Evolutionary conservation across 2,797 vertebrate species (phyloP).

Genomic region (Molossus alvarezi): DNA sequence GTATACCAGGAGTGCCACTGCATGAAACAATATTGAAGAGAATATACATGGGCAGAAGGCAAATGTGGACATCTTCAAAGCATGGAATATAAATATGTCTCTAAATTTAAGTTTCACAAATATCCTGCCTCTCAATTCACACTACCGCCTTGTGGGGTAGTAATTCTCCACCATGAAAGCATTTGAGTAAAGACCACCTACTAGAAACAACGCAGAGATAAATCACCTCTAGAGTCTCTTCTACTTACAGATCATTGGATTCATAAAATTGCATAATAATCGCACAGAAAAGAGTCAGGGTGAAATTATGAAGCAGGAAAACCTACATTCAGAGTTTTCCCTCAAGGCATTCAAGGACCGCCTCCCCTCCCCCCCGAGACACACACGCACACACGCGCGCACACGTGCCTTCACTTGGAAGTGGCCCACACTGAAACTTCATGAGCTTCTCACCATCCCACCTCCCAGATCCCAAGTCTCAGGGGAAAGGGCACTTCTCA

Average conservation of each 20-base stretch:
- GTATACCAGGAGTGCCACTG: not conserved
- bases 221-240: not conserved
- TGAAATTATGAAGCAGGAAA: slow-evolving; percentile 41
- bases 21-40: not conserved
- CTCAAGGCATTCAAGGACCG: not conserved
- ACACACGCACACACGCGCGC: not conserved
- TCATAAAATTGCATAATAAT: not conserved
- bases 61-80: not conserved
- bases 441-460: not conserved
- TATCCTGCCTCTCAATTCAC: not conserved
- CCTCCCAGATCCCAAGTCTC: not conserved
- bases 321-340: not conserved
- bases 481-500: not conserved
- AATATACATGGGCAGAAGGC: not conserved
- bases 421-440: not conserved
- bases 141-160: not conserved
- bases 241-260: not conserved
- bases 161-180: not conserved
- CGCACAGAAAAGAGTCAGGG: not conserved
- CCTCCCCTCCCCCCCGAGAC: not conserved
- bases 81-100: not conserved
- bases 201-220: not conserved
- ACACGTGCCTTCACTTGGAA: not conserved
- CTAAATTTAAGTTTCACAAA: not conserved
- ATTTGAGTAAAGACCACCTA: not conserved